Evolutionary conservation across 1,140 invertebrate genomes (phyloP).

Genomic region (Drosophila repleta): DNA sequence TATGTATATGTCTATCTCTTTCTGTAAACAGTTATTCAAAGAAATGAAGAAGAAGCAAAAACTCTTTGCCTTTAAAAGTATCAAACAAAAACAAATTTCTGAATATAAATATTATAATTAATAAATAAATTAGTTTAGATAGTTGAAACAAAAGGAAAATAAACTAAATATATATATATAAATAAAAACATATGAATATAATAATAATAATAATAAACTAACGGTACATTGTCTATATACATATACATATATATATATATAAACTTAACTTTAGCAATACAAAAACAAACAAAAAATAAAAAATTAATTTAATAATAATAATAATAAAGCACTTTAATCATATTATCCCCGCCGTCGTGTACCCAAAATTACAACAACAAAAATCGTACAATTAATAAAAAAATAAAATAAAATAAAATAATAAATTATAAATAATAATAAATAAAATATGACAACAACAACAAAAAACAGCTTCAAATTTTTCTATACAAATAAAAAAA

Average conservation of each 20-base stretch:
- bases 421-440: slow-evolving; percentile 8
- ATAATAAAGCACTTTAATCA: slow-evolving; percentile 72
- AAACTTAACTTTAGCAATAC: slow-evolving; percentile 45
- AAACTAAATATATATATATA: slow-evolving; percentile 8
- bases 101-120: slow-evolving; percentile 48
- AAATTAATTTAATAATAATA: slow-evolving; percentile 6
- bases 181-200: slow-evolving; percentile 25
- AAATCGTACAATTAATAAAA: slow-evolving; percentile 44
- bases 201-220: slow-evolving; percentile 40
- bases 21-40: slow-evolving; percentile 38
- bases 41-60: slow-evolving; percentile 7
- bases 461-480: slow-evolving; percentile 56
- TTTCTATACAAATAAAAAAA: slow-evolving; percentile 53
- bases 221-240: slow-evolving; percentile 64
- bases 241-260: slow-evolving; percentile 46
- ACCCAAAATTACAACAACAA: slow-evolving; percentile 71
- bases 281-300: slow-evolving; percentile 2
- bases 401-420: slow-evolving; percentile 4
- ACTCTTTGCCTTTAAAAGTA: slow-evolving; percentile 66
- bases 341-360: slow-evolving; percentile 81
- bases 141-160: slow-evolving; percentile 54
- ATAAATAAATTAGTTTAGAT: slow-evolving; percentile 58
- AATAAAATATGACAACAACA: slow-evolving; percentile 7
- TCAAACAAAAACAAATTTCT: slow-evolving; percentile 28
- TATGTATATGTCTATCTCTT: slow-evolving; percentile 17